Conservation (phyloP, 2,797 vertebrate genomes). For the Urocyon cinereoargenteus region DNA sequence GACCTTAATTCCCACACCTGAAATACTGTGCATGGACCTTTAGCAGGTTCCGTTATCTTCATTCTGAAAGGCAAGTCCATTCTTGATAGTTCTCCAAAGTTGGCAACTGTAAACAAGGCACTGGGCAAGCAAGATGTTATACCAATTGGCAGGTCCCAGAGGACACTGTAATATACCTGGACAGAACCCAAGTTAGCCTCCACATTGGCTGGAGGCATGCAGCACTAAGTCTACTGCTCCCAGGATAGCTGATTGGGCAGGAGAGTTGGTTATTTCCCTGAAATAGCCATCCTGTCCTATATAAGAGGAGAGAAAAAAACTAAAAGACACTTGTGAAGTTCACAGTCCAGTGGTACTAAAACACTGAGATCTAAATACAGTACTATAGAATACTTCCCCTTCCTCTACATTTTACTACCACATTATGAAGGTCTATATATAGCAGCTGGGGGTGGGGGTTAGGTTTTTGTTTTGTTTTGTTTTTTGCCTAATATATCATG, state of each 20-base stretch:
- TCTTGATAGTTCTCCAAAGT: not conserved
- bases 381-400: not conserved
- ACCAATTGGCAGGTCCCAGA: not conserved
- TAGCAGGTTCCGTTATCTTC: not conserved
- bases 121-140: conserved; percentile 34
- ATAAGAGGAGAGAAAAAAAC: too few relatives aligned
- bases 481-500: not conserved
- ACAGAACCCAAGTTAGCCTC: not conserved
- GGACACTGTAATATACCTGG: conserved; percentile 6
- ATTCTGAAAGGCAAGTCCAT: not conserved
- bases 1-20: conserved; percentile 4
- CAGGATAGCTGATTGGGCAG: not conserved
- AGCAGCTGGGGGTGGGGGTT: not conserved
- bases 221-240: not conserved
- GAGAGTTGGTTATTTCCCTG: too few relatives aligned
- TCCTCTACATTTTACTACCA: not conserved
- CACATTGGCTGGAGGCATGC: not conserved
- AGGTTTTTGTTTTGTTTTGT: too few relatives aligned
- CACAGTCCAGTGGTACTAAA: not conserved
- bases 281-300: too few relatives aligned
- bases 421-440: not conserved
- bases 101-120: not conserved
- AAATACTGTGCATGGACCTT: not conserved
- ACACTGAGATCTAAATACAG: not conserved
- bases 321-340: not conserved